Evolutionary conservation across 2,113 vertebrate genomes (phyloP).

Genomic region (Tichodroma muraria): DNA sequence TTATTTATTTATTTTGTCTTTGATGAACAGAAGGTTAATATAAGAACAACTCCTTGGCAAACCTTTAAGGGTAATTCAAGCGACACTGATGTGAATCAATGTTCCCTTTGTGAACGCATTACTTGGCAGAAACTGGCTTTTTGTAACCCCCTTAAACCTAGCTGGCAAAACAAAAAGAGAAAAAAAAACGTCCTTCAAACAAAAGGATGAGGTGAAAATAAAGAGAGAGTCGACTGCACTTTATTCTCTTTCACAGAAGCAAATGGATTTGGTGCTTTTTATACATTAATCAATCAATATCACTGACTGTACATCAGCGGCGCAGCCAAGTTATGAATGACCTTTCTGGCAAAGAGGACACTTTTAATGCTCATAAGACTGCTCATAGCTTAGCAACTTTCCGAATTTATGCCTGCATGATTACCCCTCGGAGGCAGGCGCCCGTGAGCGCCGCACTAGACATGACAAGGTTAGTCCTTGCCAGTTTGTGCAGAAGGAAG

Average conservation of each 20-base stretch:
- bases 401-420: constrained; percentile 86
- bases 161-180: constrained; percentile 80
- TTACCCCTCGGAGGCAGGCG: constrained; percentile 82
- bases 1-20: constrained; percentile 71
- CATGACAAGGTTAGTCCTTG: constrained; percentile 81
- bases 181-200: constrained; percentile 86
- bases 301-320: constrained; percentile 97
- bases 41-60: constrained; percentile 88
- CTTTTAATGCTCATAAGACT: constrained; percentile 93
- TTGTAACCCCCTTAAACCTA: constrained; percentile 91
- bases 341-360: constrained; percentile 98
- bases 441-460: constrained; percentile 79
- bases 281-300: constrained; percentile 99
- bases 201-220: constrained; percentile 97
- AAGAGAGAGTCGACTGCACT: constrained; percentile 82
- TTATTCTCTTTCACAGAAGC: constrained; percentile 93
- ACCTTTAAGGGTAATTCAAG: constrained; percentile 92
- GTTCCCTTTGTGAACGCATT: constrained; percentile 92
- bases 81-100: constrained; percentile 97
- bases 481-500: constrained; percentile 70
- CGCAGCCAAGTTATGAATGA: constrained; percentile 98
- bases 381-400: constrained; percentile 92
- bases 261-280: constrained; percentile 99
- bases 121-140: constrained; percentile 96
- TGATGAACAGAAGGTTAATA: constrained; percentile 82